Conservation (phyloP, 2,797 vertebrate genomes). For the Semaprochilodus insignis region DNA sequence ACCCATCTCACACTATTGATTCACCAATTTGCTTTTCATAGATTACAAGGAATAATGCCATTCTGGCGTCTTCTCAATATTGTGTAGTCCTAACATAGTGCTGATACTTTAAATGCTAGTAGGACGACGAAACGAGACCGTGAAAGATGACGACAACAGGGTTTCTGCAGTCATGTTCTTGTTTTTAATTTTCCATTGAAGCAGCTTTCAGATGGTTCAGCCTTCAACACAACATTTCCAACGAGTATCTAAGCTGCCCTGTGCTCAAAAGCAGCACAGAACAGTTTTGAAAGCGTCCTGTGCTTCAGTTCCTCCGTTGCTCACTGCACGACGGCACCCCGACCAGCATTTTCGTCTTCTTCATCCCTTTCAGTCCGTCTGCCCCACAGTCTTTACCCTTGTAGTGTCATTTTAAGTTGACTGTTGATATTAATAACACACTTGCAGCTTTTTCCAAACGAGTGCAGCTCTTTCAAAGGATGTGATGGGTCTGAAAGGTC, state of each 20-base stretch:
- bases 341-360: not conserved
- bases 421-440: not conserved
- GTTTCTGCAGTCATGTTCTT: slow-evolving; percentile 26
- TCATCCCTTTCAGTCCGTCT: not conserved
- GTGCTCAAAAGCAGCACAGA: not conserved
- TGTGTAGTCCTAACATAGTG: no score
- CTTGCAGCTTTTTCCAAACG: not conserved
- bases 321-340: not conserved
- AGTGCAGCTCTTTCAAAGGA: not conserved
- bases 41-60: no score
- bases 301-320: not conserved
- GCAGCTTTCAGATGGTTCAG: slow-evolving; percentile 21
- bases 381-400: not conserved
- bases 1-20: no score
- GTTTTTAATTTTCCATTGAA: slow-evolving; percentile 43
- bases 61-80: no score
- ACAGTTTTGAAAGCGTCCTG: not conserved
- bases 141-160: not conserved
- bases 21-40: no score
- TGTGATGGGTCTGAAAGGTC: not conserved
- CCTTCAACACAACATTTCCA: slow-evolving; percentile 18
- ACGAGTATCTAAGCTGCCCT: not conserved
- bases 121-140: no score
- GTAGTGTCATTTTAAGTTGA: not conserved
- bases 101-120: no score